Base-by-base conservation (phyloP, 2,888 invertebrate species). In the Automeris io region DNA sequence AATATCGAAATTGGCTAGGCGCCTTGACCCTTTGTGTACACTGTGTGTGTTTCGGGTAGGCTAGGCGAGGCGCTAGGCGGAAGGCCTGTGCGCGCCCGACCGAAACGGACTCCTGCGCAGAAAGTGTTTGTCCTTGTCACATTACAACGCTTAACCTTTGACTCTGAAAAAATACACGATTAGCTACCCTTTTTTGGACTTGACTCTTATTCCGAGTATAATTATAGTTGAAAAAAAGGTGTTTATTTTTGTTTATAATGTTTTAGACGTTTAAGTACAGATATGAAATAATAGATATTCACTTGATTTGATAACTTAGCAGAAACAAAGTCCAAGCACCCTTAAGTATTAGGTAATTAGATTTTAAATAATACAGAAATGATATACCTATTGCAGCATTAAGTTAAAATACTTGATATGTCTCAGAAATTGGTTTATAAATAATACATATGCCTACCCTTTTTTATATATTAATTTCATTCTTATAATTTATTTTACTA, bases 61-160 rank as follows among this genome's bases (percentile, higher is more conserved):
- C 23, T 25, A 39, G 43, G 46, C 57, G 55, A 61, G 60, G 62
- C 62, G 61, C 69, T 67, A 81, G 59, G 75, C 83, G 85, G 85
- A 86, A 86, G 85, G 64, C 61, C 65, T 54, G 68, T 56, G 79
- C 41, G 56, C 77, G 58, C 50, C 63, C 77, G 64, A 72, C 69
- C 77, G 74, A 53, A 68, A 71, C 77, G 64, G 46, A 66, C 69
- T 74, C 80, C 79, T 79, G 80, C 81, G 80, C 79, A 81, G 82
- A 83, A 81, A 82, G 75, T 67, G 75, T 70, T 66, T 77, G 85
- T 82, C 83, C 83, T 86, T 85, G 82, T 54, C 55, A 57, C 54
- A 51, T 49, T 51, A 63, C 61, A 63, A 61, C 61, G 54, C 44
- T 45, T 64, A 60, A 64, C 71, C 73, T 70, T 72, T 79, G 61